phyloP scores from a whole-genome alignment of 1,140 invertebrate genomes.

The Sitophilus oryzae region DNA sequence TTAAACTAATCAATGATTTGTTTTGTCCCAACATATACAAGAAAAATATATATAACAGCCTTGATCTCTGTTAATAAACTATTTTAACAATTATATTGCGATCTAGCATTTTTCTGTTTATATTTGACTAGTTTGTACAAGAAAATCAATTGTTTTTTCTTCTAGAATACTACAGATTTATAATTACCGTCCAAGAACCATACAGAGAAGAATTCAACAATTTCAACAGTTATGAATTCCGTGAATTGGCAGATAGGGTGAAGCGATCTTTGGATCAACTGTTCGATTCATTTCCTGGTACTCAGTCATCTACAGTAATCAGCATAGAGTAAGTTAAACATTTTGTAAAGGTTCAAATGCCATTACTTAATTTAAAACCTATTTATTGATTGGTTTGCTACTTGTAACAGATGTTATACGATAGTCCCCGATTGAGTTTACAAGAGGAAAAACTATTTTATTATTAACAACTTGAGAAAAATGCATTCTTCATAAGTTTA shows the following conservation, averaged over 20 bases:
- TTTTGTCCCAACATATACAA: too few species aligned
- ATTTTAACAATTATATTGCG: too few species aligned
- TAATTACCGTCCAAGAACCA: slow-evolving; percentile 43
- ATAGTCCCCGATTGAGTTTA: too few species aligned
- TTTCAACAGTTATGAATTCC: slow-evolving; percentile 42
- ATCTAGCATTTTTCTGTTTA: too few species aligned
- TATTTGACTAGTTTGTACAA: neutral
- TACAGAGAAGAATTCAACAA: slow-evolving; percentile 41
- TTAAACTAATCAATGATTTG: neutral
- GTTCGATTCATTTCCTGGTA: slow-evolving; percentile 41
- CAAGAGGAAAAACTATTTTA: neutral
- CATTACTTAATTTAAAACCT: neutral
- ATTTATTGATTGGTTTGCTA: too few species aligned
- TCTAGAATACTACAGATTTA: slow-evolving; percentile 43
- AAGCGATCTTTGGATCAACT: slow-evolving; percentile 36
- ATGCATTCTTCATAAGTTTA: neutral
- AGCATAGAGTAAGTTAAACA: slow-evolving; percentile 39
- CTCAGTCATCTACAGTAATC: slow-evolving; percentile 43
- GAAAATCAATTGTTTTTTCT: slow-evolving; percentile 6
- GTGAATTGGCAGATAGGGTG: slow-evolving; percentile 39
- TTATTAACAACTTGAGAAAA: neutral
- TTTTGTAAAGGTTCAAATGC: neutral
- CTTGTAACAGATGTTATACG: too few species aligned
- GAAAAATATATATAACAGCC: too few species aligned
- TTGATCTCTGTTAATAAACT: too few species aligned